Conservation (phyloP, 1,140 invertebrate genomes). For the Panagrolaimus sp. region DNA sequence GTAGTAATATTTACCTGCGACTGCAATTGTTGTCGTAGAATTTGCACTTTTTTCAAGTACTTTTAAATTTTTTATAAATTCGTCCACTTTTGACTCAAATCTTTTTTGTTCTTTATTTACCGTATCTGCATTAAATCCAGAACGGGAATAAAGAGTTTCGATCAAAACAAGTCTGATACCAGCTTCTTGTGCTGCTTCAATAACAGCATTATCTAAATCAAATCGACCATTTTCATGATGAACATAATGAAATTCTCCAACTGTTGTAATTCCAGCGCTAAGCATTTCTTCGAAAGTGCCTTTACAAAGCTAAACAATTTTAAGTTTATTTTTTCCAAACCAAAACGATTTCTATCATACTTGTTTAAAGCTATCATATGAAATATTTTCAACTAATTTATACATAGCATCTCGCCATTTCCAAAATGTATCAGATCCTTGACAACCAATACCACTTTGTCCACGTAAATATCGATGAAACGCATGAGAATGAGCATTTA, state of each 20-base stretch:
- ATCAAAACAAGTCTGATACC: conserved; percentile 46
- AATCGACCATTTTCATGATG: conserved; percentile 44
- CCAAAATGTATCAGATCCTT: conserved; percentile 50
- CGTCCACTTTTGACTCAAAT: conserved; percentile 34
- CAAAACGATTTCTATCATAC: conserved; percentile 20
- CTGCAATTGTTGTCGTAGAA: conserved; percentile 31
- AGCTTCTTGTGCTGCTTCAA: conserved; percentile 47
- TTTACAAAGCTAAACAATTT: conserved; percentile 43
- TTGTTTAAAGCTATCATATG: conserved; percentile 43
- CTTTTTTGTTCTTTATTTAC: conserved; percentile 37
- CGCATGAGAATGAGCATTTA: conserved; percentile 55
- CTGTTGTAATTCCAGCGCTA: conserved; percentile 51
- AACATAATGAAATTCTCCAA: conserved; percentile 57
- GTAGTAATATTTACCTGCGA: conserved; percentile 45
- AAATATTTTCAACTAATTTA: conserved; percentile 40
- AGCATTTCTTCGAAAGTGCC: conserved; percentile 54
- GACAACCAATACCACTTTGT: conserved; percentile 42
- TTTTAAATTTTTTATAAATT: conserved; percentile 39
- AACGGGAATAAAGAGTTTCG: conserved; percentile 38
- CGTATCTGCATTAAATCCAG: conserved; percentile 30
- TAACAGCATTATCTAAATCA: conserved; percentile 48
- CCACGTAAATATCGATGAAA: conserved; percentile 53
- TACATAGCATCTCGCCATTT: conserved; percentile 56
- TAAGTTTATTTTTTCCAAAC: background rate
- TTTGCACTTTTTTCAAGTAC: conserved; percentile 10